A percentile compares a stretch with the other conserved stretches of the same genome.
These are phyloP conservation scores for Protonemura montana DNA, from an alignment of 2,888 invertebrate species.

Conservation along the genomic window DNA sequence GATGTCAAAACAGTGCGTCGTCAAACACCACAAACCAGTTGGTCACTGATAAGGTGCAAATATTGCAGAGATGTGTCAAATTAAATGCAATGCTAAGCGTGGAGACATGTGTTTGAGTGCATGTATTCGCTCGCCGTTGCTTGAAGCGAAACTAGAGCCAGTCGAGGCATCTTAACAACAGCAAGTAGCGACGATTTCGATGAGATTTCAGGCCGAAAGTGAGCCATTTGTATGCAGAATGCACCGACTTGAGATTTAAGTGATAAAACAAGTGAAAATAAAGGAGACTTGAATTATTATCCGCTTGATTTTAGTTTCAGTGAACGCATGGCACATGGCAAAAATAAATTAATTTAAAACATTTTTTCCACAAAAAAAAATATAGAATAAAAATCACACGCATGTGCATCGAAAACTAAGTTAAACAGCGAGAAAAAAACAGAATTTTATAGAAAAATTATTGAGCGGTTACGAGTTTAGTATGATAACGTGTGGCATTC, in stretches of 20 bases:
- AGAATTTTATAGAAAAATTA: background rate
- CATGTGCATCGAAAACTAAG: background rate
- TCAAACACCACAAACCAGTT: too few relatives aligned
- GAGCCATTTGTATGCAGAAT: constrained; percentile 7
- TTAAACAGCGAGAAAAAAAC: background rate
- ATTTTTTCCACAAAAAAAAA: background rate
- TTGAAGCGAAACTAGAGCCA: too few relatives aligned
- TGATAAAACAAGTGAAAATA: background rate
- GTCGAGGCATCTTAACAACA: background rate
- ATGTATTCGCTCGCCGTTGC: too few relatives aligned
- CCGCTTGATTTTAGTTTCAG: background rate
- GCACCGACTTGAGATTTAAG: background rate
- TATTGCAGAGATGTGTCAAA: too few relatives aligned
- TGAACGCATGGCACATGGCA: background rate
- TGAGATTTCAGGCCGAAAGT: background rate
- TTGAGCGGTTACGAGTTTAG: background rate
- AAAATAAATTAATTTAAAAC: background rate
- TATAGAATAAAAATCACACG: background rate
- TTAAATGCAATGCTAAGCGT: too few relatives aligned
- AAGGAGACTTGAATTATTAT: background rate
- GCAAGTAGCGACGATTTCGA: background rate
- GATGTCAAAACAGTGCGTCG: too few relatives aligned
- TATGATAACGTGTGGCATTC: too few relatives aligned
- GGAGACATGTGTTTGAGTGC: too few relatives aligned
- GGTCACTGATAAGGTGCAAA: too few relatives aligned